phyloP scores from a whole-genome alignment of 53 echinoderm and acorn worm genomes.

The Stichopus horrens region DNA sequence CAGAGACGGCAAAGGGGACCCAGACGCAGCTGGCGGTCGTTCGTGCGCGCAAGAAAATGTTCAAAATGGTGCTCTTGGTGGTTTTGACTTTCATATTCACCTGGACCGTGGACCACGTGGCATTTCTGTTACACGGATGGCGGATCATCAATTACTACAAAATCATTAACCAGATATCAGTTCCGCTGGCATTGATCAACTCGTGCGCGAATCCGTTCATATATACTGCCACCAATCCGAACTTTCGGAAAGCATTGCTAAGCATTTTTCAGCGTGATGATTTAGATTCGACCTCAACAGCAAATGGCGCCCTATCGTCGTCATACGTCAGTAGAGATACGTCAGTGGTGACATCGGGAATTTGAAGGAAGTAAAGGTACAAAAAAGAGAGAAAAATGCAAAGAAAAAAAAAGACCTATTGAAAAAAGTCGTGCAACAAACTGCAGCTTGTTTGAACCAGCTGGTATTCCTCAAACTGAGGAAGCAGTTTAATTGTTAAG shows the following conservation, averaged over 20 bases:
- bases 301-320: too few species aligned
- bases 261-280: too few species aligned
- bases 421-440: too few species aligned
- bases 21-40: background rate
- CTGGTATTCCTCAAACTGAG: too few species aligned
- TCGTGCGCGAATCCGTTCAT: background rate
- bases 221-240: background rate
- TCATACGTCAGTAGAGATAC: too few species aligned
- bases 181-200: background rate
- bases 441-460: too few species aligned
- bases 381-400: too few species aligned
- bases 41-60: conserved; percentile 1
- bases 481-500: too few species aligned
- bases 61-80: background rate
- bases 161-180: background rate
- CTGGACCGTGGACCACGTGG: background rate
- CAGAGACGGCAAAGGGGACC: background rate
- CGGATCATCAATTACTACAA: background rate
- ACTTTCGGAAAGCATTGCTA: background rate
- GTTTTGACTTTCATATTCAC: background rate
- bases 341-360: too few species aligned
- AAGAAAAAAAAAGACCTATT: too few species aligned
- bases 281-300: too few species aligned
- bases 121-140: background rate
- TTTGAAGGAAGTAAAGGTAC: too few species aligned